These are phyloP conservation scores for Drosophila nebulosa DNA, from an alignment of 1,140 invertebrate genomes.

Conservation along the genomic window DNA sequence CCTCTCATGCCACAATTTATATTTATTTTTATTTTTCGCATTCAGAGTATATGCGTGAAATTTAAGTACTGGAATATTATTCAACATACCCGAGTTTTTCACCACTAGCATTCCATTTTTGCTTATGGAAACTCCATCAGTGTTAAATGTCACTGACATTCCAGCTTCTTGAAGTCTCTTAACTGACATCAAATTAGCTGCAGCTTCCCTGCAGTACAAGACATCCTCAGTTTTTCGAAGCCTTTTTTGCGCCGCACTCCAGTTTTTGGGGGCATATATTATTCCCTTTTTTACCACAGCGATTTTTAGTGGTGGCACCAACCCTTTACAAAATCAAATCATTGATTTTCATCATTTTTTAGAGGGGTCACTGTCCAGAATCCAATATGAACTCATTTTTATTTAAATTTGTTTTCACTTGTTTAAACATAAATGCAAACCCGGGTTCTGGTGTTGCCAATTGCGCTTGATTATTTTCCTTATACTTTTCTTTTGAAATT, in stretches of 20 bases:
- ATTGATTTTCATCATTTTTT: conserved; percentile 23
- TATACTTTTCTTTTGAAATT: not conserved
- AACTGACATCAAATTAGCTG: conserved; percentile 28
- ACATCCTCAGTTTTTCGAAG: conserved; percentile 13
- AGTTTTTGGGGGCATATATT: conserved; percentile 26
- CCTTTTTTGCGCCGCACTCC: conserved; percentile 4
- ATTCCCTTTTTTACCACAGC: conserved; percentile 23
- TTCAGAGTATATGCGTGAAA: not conserved
- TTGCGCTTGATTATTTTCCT: not conserved
- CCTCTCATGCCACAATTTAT: not conserved
- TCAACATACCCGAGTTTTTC: conserved; percentile 4
- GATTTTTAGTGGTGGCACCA: conserved; percentile 23
- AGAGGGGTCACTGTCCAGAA: conserved; percentile 31
- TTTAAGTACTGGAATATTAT: not conserved
- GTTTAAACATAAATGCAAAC: not conserved
- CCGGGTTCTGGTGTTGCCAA: not conserved
- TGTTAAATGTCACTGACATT: not conserved
- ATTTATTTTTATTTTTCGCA: not conserved
- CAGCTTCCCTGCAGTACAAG: conserved; percentile 9
- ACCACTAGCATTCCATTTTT: not conserved
- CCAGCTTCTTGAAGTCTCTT: conserved; percentile 7
- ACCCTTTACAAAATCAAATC: conserved; percentile 7
- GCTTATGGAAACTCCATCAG: not conserved
- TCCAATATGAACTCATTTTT: conserved; percentile 22
- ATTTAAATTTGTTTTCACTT: not conserved